These are phyloP conservation scores for Gadopsis marmoratus DNA, from an alignment of 2,797 vertebrate species.

Conservation along the genomic window DNA sequence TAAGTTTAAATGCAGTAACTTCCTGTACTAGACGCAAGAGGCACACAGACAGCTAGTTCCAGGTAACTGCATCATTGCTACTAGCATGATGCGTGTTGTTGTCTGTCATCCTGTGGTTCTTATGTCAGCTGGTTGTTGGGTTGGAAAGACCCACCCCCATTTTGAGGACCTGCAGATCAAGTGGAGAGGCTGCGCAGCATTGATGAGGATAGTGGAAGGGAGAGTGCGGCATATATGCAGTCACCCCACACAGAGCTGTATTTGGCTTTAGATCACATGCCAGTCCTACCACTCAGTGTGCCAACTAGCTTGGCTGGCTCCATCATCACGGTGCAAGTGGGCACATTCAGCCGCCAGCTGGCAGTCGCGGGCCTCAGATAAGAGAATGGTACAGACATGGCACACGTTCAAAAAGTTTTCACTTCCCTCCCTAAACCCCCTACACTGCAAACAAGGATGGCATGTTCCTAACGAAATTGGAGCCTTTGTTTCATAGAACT, in stretches of 20 bases:
- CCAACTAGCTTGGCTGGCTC: constrained; percentile 86
- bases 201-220: constrained; percentile 30
- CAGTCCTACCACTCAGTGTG: constrained; percentile 75
- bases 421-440: constrained; percentile 88
- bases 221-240: constrained; percentile 51
- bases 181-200: constrained; percentile 37
- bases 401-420: constrained; percentile 91
- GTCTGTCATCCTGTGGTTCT: constrained; percentile 26
- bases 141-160: not conserved
- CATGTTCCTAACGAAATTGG: constrained; percentile 87
- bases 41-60: not conserved
- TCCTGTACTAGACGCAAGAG: not conserved
- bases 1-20: not conserved
- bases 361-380: constrained; percentile 90
- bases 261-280: constrained; percentile 83
- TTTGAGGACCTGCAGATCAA: constrained; percentile 48
- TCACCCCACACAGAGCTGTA: constrained; percentile 71
- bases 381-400: constrained; percentile 90
- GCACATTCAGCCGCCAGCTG: constrained; percentile 90
- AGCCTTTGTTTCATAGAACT: constrained; percentile 87
- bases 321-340: constrained; percentile 85
- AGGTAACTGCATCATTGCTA: constrained; percentile 11
- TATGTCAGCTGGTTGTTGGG: constrained; percentile 30
- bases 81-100: constrained; percentile 11
- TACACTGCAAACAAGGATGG: constrained; percentile 88